phyloP scores from a whole-genome alignment of 2,888 invertebrate species.

The Orthosia cruda region DNA sequence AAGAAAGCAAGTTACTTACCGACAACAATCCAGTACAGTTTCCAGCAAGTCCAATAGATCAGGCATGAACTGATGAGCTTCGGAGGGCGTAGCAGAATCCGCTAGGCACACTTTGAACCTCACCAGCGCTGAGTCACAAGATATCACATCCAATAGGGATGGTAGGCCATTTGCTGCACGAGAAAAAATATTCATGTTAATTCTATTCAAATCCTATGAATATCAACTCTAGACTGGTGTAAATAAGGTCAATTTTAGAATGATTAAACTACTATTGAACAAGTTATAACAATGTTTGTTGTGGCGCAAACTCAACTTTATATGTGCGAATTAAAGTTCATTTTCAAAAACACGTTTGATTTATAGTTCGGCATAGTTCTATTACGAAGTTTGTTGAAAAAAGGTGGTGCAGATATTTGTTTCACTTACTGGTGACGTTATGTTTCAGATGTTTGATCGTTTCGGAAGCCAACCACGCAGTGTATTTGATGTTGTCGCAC shows the following conservation, averaged over 20 bases:
- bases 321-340: background rate
- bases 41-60: conserved; percentile 93
- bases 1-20: conserved; percentile 81
- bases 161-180: conserved; percentile 90
- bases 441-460: conserved; percentile 88
- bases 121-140: conserved; percentile 95
- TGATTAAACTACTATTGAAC: too few species aligned
- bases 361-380: too few species aligned
- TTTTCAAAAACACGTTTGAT: too few species aligned
- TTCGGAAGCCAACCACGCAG: conserved; percentile 89
- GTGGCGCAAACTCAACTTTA: background rate
- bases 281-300: background rate
- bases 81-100: conserved; percentile 83
- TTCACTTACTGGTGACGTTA: conserved; percentile 83
- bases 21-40: conserved; percentile 92
- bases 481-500: conserved; percentile 92
- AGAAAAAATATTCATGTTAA: background rate
- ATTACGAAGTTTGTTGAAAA: background rate
- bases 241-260: too few species aligned
- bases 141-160: conserved; percentile 94
- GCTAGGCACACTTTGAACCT: conserved; percentile 93
- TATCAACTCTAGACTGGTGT: background rate
- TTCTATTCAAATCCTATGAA: too few species aligned
- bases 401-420: background rate
- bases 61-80: conserved; percentile 93